Evolutionary conservation across 2,797 vertebrate genomes (phyloP), one percentile per base, ranked within the genome.

Genomic region (Sebastes aleutianus): DNA sequence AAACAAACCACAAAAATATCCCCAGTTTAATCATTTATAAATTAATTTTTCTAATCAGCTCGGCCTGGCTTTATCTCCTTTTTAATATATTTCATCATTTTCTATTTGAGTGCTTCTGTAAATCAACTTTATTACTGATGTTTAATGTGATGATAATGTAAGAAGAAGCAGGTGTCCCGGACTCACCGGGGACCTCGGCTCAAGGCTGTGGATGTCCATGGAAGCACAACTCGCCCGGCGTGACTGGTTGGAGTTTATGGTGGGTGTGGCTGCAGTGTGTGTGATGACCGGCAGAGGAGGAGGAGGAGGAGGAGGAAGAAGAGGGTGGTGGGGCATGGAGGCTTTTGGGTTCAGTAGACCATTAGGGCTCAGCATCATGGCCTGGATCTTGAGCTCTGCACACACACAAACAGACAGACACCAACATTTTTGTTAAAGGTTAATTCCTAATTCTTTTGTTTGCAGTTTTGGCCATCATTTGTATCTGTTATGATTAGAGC

Each of bases 201-300:
- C 98, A 0, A 95, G 95, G 83, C 86, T 86, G 58, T 91, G 84
- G 12, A 96, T 94, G 54, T 98, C 97, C 32, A 95, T 83, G 0
- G 98, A 99, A 22, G 96, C 88, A 0, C 91, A 95, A 78, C 98
- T 98, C 16, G 96, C 95, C 3, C 97, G 94, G 10, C 97, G 94
- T 0, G 97, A 97, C 83, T 97, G 98, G 83, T 93, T 93, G 92
- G 96, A 96, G 0, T 96, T 97, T 0, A 97, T 97, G 74, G 96
- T 98, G 57, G 99, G 99, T 0, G 99, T 99, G 90, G 98, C 98
- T 0, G 98, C 97, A 0, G 98, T 99, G 90, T 94, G 98, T 74
- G 97, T 96, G 93, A 99, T 99, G 82, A 98, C 94, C 0, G 98
- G 98, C 0, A 98, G 96, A 6, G 82, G 36, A 16, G 89, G 84